phyloP scores from a whole-genome alignment of 2,888 invertebrate species.

The Marronus borbonicus region DNA sequence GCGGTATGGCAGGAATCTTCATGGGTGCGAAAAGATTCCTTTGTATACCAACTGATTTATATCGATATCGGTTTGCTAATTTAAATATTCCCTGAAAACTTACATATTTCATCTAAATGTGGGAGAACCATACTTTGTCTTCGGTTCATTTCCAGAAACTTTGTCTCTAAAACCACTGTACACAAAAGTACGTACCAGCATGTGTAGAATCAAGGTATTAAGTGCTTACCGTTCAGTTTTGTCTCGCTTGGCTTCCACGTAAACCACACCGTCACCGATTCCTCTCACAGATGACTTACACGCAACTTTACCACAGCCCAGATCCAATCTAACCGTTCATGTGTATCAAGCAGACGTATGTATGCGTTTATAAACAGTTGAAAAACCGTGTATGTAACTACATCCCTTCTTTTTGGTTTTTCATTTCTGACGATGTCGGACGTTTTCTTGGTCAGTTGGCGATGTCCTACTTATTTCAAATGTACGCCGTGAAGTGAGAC shows the following conservation, averaged over 20 bases:
- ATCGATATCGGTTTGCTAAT: no score
- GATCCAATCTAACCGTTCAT: slow-evolving; percentile 17
- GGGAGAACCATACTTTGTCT: no score
- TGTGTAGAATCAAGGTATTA: no score
- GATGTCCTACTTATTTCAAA: slow-evolving; percentile 11
- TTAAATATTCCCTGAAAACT: no score
- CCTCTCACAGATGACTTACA: slow-evolving; percentile 32
- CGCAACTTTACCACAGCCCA: slow-evolving; percentile 5
- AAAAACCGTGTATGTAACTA: not conserved
- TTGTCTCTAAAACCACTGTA: no score
- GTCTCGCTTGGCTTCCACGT: not conserved
- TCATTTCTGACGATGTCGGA: not conserved
- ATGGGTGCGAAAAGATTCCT: no score
- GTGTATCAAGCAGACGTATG: not conserved
- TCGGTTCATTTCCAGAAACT: no score
- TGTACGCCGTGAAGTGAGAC: not conserved
- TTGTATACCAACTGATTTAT: no score
- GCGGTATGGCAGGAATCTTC: no score
- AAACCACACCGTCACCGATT: slow-evolving; percentile 54
- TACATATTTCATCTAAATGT: no score
- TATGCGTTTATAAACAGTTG: not conserved
- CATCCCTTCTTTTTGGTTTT: not conserved
- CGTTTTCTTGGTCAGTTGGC: slow-evolving; percentile 28
- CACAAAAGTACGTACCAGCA: no score
- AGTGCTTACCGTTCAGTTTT: no score